Conservation (phyloP, 2,797 vertebrate genomes). For the Mus caroli region DNA sequence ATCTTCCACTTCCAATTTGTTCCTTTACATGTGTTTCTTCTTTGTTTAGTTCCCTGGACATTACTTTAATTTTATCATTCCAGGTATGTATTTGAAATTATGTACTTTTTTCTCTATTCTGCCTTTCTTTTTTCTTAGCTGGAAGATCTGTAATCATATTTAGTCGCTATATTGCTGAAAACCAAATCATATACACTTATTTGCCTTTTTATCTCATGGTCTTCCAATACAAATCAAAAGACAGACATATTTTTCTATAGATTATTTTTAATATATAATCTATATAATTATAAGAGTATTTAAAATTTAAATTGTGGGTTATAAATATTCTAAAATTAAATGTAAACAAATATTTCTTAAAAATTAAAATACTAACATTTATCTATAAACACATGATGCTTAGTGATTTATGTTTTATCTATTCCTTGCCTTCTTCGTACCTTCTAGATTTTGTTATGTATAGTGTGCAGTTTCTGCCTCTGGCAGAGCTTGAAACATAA, state of each 20-base stretch:
- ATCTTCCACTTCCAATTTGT: not conserved
- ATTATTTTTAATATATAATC: not conserved
- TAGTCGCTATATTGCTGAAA: not conserved
- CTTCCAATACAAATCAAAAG: slow-evolving; percentile 6
- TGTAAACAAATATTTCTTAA: slow-evolving; percentile 40
- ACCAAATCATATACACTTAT: slow-evolving; percentile 23
- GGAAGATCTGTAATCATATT: not conserved
- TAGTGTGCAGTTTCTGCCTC: slow-evolving; percentile 52
- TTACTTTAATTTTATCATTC: slow-evolving; percentile 19
- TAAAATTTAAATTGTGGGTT: not conserved
- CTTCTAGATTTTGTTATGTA: slow-evolving; percentile 57
- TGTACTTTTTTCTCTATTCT: slow-evolving; percentile 29
- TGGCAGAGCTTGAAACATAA: slow-evolving; percentile 66
- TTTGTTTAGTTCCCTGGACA: not conserved
- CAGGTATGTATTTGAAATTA: slow-evolving; percentile 17
- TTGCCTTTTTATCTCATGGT: not conserved
- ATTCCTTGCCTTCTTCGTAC: slow-evolving; percentile 57
- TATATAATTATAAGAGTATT: slow-evolving; percentile 25
- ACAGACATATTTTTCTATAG: not conserved
- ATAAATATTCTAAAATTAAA: slow-evolving; percentile 30
- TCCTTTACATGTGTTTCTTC: not conserved
- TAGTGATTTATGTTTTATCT: slow-evolving; percentile 62
- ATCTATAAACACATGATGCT: slow-evolving; percentile 24
- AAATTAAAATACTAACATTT: slow-evolving; percentile 39
- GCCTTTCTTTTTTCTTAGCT: not conserved